Percentiles rank a stretch among this genome's conserved stretches.
Evolutionary conservation across 2,888 invertebrate genomes (phyloP).

Genomic region (Callosobruchus maculatus): DNA sequence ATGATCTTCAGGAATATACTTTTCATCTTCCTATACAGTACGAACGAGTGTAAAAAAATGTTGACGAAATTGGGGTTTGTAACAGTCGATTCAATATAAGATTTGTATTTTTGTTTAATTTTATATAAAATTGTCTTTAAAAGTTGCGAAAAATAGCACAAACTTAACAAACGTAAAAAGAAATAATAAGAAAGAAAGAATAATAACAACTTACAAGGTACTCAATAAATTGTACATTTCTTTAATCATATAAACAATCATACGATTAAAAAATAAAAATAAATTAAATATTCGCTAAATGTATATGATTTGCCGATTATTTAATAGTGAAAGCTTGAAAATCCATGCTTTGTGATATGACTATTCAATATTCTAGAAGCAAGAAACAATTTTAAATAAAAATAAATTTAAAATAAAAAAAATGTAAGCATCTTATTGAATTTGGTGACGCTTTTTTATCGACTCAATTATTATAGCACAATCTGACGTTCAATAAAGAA

Average conservation of each 20-base stretch:
- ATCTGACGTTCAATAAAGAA: no score
- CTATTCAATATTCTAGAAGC: no score
- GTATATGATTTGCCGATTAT: constrained; percentile 1
- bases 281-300: constrained; percentile 13
- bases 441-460: no score
- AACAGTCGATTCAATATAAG: constrained; percentile 35
- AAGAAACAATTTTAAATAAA: no score
- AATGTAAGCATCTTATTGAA: no score
- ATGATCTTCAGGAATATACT: neutral
- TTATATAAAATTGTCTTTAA: constrained; percentile 18
- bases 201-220: constrained; percentile 18
- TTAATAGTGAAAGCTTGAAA: neutral
- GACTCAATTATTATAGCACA: no score
- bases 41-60: neutral
- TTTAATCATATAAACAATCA: constrained; percentile 23
- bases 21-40: neutral
- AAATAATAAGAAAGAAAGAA: constrained; percentile 19
- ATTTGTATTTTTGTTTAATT: constrained; percentile 15
- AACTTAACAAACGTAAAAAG: constrained; percentile 21
- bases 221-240: constrained; percentile 23
- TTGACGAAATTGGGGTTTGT: constrained; percentile 38
- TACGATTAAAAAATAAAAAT: constrained; percentile 30
- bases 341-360: neutral
- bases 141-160: constrained; percentile 19
- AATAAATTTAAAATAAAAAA: no score